Percentiles rank a stretch among this genome's conserved stretches.
Conservation (phyloP, 2,113 vertebrate species). For the Pardalotus punctatus region DNA sequence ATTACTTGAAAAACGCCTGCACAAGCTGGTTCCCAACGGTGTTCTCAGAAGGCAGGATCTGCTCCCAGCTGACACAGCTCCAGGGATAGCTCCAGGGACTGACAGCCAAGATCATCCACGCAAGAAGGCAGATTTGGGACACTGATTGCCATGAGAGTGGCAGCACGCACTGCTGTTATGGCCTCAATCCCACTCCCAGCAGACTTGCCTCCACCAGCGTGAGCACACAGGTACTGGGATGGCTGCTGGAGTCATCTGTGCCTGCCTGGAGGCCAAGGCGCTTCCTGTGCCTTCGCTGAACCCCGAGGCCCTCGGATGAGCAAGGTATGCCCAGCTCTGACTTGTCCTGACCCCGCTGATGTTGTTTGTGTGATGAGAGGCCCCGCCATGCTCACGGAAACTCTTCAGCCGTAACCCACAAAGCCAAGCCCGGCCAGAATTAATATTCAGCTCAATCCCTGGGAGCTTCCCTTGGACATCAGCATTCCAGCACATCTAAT, state of each 20-base stretch:
- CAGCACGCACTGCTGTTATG: background rate
- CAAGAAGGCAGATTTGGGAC: background rate
- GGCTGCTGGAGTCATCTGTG: background rate
- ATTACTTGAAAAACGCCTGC: background rate
- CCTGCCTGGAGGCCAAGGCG: background rate
- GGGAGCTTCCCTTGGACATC: constrained; percentile 28
- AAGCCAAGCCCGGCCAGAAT: constrained; percentile 39
- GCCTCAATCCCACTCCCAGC: fast-evolving
- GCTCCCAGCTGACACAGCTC: fast-evolving
- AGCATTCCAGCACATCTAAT: constrained; percentile 44
- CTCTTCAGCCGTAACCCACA: background rate
- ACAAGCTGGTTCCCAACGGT: background rate
- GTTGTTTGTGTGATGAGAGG: background rate
- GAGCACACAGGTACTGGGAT: background rate
- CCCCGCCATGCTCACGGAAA: background rate
- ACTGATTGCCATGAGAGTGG: background rate
- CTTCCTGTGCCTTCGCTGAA: background rate
- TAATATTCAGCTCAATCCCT: constrained; percentile 5
- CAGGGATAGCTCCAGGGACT: background rate
- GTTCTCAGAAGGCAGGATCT: background rate
- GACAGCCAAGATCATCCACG: fast-evolving
- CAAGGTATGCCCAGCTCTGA: background rate
- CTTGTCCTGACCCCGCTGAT: background rate
- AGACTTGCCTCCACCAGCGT: background rate
- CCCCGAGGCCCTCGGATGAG: background rate